Percentiles rank a stretch among this genome's conserved stretches.
Conservation (phyloP, 2,113 vertebrate species). For the Poeciliopsis turrubarensis region DNA sequence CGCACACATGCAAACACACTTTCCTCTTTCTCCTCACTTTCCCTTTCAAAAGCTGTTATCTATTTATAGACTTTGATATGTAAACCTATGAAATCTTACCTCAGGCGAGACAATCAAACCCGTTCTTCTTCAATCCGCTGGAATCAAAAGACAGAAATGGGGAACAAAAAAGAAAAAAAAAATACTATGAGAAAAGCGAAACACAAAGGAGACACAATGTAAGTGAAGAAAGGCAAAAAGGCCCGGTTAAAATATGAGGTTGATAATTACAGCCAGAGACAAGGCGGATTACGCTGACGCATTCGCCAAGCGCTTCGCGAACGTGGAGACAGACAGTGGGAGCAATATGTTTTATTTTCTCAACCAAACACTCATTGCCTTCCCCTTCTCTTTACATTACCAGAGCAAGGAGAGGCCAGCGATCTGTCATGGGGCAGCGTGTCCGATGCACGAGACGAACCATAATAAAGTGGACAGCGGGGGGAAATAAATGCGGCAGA, state of each 20-base stretch:
- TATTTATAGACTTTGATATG: slow-evolving; percentile 85
- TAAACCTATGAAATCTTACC: slow-evolving; percentile 84
- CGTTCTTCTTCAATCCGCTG: slow-evolving; percentile 77
- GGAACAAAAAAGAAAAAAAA: slow-evolving; percentile 61
- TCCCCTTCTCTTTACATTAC: slow-evolving; percentile 62
- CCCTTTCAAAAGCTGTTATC: slow-evolving; percentile 80
- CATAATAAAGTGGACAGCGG: slow-evolving; percentile 68
- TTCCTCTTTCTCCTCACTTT: slow-evolving; percentile 65
- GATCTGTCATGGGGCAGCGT: slow-evolving; percentile 64
- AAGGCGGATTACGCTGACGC: slow-evolving; percentile 72
- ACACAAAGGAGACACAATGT: slow-evolving; percentile 74
- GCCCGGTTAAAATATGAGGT: slow-evolving; percentile 60
- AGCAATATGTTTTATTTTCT: slow-evolving; percentile 65
- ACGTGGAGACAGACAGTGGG: slow-evolving; percentile 61
- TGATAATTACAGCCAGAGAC: slow-evolving; percentile 79
- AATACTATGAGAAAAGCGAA: slow-evolving; percentile 69
- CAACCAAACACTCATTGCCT: slow-evolving; percentile 58
- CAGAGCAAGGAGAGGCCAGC: slow-evolving; percentile 42
- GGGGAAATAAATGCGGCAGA: slow-evolving; percentile 62
- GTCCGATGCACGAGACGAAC: slow-evolving; percentile 54
- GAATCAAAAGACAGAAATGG: slow-evolving; percentile 78
- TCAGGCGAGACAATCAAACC: slow-evolving; percentile 80
- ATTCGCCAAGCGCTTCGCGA: slow-evolving; percentile 65
- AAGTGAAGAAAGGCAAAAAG: slow-evolving; percentile 61
- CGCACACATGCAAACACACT: slow-evolving; percentile 38